Conservation (phyloP, 1,140 invertebrate genomes). For the Octopus bimaculoides region DNA sequence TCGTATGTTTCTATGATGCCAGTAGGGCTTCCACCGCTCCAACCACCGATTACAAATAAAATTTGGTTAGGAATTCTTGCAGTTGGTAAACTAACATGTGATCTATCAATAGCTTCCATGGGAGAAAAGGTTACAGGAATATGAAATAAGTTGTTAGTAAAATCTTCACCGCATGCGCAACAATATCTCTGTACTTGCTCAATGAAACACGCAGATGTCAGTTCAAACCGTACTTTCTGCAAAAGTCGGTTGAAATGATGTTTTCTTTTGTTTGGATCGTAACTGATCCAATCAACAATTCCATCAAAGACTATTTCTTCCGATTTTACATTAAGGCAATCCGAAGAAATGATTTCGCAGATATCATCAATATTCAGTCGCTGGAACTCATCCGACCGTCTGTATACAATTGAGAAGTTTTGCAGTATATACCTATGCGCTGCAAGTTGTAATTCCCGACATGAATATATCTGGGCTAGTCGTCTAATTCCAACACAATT, state of each 20-base stretch:
- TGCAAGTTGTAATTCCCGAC: constrained; percentile 67
- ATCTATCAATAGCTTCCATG: constrained; percentile 47
- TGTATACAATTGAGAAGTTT: constrained; percentile 65
- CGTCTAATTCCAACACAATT: constrained; percentile 81
- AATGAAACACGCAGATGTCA: constrained; percentile 78
- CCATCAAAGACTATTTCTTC: constrained; percentile 92
- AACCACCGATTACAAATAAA: constrained; percentile 70
- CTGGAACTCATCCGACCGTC: constrained; percentile 95
- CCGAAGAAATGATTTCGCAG: constrained; percentile 91
- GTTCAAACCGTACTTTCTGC: constrained; percentile 72
- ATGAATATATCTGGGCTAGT: constrained; percentile 75
- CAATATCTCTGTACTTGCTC: constrained; percentile 64
- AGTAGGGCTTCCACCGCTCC: constrained; percentile 70
- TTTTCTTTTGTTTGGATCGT: constrained; percentile 84
- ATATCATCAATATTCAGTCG: constrained; percentile 86
- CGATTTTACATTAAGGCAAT: constrained; percentile 93
- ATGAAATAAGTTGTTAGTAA: constrained; percentile 73
- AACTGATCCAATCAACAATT: constrained; percentile 96
- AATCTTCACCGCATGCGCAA: constrained; percentile 68
- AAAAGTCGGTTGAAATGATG: constrained; percentile 78
- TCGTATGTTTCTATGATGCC: constrained; percentile 77
- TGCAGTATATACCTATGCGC: constrained; percentile 60
- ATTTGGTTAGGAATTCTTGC: constrained; percentile 51
- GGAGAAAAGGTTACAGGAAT: constrained; percentile 68
- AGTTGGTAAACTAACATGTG: constrained; percentile 40